Conservation (phyloP, 2,888 invertebrate genomes). For the Stictocephala bisonia region DNA sequence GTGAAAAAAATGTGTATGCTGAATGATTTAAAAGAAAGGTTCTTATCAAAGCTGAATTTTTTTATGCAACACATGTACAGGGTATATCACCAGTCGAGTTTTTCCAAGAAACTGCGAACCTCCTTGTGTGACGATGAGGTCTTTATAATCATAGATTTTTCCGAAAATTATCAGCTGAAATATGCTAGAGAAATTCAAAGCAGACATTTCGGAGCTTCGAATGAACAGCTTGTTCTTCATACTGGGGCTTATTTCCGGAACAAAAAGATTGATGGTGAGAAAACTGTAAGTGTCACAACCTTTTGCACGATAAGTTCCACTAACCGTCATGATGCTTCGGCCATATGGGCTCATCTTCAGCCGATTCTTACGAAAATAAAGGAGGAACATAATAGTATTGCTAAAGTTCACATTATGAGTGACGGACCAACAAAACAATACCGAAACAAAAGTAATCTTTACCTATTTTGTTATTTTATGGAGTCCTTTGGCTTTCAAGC, state of each 20-base stretch:
- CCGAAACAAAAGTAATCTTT: conserved; percentile 35
- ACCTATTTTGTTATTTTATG: conserved; percentile 16
- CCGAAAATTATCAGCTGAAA: too few relatives aligned
- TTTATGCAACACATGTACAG: too few relatives aligned
- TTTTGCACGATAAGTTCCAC: conserved; percentile 4
- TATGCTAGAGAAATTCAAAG: too few relatives aligned
- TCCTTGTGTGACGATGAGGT: too few relatives aligned
- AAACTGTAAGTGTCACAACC: background rate
- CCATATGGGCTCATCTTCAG: background rate
- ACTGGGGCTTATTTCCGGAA: background rate
- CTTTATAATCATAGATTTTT: too few relatives aligned
- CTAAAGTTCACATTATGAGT: background rate
- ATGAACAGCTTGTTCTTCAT: conserved; percentile 2
- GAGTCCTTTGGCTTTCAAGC: conserved; percentile 16
- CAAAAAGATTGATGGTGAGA: background rate
- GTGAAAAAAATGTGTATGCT: too few relatives aligned
- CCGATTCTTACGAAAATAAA: background rate
- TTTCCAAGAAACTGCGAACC: too few relatives aligned
- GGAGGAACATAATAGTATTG: background rate
- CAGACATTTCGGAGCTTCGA: conserved; percentile 14
- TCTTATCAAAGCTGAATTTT: too few relatives aligned
- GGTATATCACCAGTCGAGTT: too few relatives aligned
- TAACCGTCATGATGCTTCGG: background rate
- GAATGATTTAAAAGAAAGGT: too few relatives aligned
- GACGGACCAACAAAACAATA: conserved; percentile 35